Base-by-base conservation (phyloP, 23 tunicate species). In the Ascidia mentula region DNA sequence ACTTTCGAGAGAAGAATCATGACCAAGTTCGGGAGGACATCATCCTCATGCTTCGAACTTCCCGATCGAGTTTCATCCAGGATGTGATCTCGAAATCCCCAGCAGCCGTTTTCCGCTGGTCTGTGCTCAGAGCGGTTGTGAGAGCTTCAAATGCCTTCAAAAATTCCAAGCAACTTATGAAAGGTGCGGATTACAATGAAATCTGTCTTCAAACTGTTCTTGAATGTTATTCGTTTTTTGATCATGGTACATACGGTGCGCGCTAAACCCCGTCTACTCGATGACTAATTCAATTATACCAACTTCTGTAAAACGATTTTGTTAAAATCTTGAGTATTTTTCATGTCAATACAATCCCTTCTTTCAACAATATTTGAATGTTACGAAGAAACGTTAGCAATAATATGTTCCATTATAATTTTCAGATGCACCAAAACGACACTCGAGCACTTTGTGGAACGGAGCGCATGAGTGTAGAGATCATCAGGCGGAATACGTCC, bases 1-100 rank as follows among this genome's bases (percentile, higher is more conserved):
- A 81, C 75, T 87, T 87, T 75, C 92, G 83, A 69, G 86, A 87
- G 46, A 87, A 87, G 59, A 87, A 87, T 81, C 92, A 87, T 59
- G 92, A 87, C 82, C 92, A 87, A 46, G 92, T 87, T 28, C 86
- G 92, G 22, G 92, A 87, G 61, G 86, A 87, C 78, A 73, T 87
- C 36, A 73, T 82, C 72, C 46, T 77, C 30, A 40, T 87, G 53
- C 34, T 87, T 1, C 79, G 92, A 8, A 69, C 86, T 0, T 72
- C 86, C 15, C 46, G 59, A 36, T 87, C 92, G 72, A 69, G 82
- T 26, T 87, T 87, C 59, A 59, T 87, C 32, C 92, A 82, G 36
- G 86, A 81, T 15, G 82, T 87, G 65, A 81, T 73, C 6, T 75
- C 92, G 20, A 81, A 87, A 69, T 81, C 82, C n/a, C 92, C 86